Base-by-base conservation (phyloP, 2,888 invertebrate species). In the Troides helena region DNA sequence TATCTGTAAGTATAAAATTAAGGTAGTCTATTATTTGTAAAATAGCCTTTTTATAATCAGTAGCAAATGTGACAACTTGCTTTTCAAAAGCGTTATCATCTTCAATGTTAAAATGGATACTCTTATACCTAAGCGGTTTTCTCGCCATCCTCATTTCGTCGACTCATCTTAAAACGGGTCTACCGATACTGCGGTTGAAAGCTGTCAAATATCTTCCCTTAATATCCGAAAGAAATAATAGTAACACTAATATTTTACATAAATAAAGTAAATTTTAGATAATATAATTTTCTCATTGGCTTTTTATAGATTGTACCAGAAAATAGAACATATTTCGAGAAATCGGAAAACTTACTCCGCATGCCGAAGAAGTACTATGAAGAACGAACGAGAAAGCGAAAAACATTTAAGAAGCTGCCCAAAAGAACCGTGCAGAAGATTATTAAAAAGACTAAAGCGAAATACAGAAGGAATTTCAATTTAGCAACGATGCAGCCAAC, bases 381-480 rank as follows among this genome's bases (percentile, higher is more conserved):
- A 17, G 83, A 85, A 5, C 74, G 76, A 21, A 84, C 80, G 71
- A 84, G 77, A 36, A 85, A 80, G 72, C 77, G 80, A 58, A 69
- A 72, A 21, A 70, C 67, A 0, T 64, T 73, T 2, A 90, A 88
- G 72, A 90, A 89, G 70, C 70, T 80, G 0, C 86, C 89, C 5
- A 91, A 82, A 74, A 79, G 89, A 58, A 90, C 87, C 3, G 83
- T 90, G 53, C 92, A 92, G 75, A 92, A 90, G 77, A 91, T 92
- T 10, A 91, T 91, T 74, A 91, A 87, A 73, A 89, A 86, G 74
- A 86, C 84, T 7, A 82, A 72, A 67, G 73, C 77, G 0, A 87
- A 81, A 71, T 74, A 79, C n/a, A 85, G 79, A 67, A 89, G 84
- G 69, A 62, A 83, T 57, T 72, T 82, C 7, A 77, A 77, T 12